Evolutionary conservation across 1,140 invertebrate genomes (phyloP), one percentile per base, ranked within the genome.

Genomic region (Euwallacea fornicatus): DNA sequence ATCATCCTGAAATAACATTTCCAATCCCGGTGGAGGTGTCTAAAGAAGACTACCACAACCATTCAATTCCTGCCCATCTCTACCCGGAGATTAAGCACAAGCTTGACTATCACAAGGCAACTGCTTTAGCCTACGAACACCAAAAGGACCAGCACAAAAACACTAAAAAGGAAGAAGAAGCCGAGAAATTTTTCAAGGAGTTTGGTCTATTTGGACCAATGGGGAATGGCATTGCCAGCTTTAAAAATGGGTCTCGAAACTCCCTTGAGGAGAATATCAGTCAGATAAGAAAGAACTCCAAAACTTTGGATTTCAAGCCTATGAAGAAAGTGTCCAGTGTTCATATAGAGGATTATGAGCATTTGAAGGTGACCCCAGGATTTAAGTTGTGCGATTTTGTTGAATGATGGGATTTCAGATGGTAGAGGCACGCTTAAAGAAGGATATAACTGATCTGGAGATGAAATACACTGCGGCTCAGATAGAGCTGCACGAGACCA

Each of bases 391-490:
- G 21, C 21, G 21, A 33, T 33, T 7, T 53, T 53, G 15, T 53
- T 15, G 15, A 15, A 6, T 53, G 50, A 6, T 53, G 11, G 21
- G 21, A 33, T 33, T 33, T 33, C 43, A 68, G 66, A 8, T 72
- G 3, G 60, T 81, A 10, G 78, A 83, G 42, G 74, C 76, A 0
- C 78, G 79, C 66, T 75, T 84, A 50, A 81, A 82, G 68, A 76
- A 79, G 16, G 82, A 84, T 54, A 56, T 83, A 9, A 69, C 76
- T 10, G 82, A 83, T 11, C 64, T 81, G 42, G 82, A 83, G 68
- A 73, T 74, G 13, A 78, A 78, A 63, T 79, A 78, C 64, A 75
- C 73, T 8, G 68, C 76, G 13, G 62, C 79, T 13, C 76, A 83
- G 56, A 72, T 78, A 53, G 81, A 84, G 64, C 68, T 82, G 54